Evolutionary conservation across 2,797 vertebrate genomes (phyloP), one percentile per base, ranked within the genome.

Genomic region (Buphagus erythrorhynchus): DNA sequence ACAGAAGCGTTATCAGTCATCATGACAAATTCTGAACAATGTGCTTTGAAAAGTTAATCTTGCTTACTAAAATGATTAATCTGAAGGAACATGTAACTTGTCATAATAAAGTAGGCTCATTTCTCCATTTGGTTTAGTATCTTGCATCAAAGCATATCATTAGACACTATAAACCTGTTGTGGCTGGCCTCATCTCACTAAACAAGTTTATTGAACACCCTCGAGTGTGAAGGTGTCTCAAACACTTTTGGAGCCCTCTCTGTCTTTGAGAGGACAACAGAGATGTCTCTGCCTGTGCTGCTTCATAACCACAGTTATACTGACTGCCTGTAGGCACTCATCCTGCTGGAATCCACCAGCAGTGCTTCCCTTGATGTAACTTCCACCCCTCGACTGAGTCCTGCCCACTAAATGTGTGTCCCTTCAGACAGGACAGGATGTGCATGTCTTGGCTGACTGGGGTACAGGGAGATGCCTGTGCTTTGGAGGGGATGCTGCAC

Each of bases 31-130:
- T 71, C 54, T 68, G 59, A 58, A 61, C 24, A 71, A 61, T 2
- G 2, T 46, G 36, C n/a, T 80, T 86, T 75, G 90, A 93, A 71
- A 93, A 84, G 66, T 81, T 92, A 90, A 88, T 92, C 45, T 93
- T 28, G 6, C 65, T 86, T 92, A 68, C 75, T 86, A 65, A 83
- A 88, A 59, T 83, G 68, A 90, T 80, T 74, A 83, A 93, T 88
- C 33, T 77, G 61, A 67, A 86, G 52, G 54, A 77, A 86, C 33
- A 45, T n/a, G 20, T 33, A 80, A 77, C 36, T 80, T 90, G 90
- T 66, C 78, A 45, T 8, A 31, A 28, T 52, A 49, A 20, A 80
- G 33, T 31, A 80, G 45, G 52, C 45, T 48, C 8, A 63, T 76
- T 96, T 88, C 49, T 94, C 61, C 36, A n/a, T 83, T 79, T 71